phyloP scores from a whole-genome alignment of 1,140 invertebrate genomes.

The Tigriopus japonicus region DNA sequence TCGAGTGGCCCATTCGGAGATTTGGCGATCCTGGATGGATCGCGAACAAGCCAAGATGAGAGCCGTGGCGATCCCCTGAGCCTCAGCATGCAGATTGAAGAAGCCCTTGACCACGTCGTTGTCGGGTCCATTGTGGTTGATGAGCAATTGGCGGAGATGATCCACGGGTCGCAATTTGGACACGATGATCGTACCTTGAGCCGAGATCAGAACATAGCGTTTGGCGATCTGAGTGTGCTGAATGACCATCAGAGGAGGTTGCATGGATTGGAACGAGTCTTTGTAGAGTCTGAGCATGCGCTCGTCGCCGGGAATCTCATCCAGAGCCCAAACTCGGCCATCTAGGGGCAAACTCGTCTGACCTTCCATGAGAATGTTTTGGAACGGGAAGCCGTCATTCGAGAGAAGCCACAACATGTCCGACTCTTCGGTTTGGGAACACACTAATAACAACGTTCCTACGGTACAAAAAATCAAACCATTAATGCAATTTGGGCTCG shows the following conservation, averaged over 20 bases:
- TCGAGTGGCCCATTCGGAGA: conserved; percentile 65
- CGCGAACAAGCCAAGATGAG: conserved; percentile 55
- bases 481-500: too few species aligned
- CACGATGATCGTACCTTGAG: conserved; percentile 55
- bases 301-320: conserved; percentile 32
- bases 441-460: conserved; percentile 29
- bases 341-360: conserved; percentile 56
- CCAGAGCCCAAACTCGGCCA: conserved; percentile 61
- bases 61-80: conserved; percentile 72
- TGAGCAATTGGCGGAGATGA: conserved; percentile 41
- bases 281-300: conserved; percentile 12
- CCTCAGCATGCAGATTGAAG: conserved; percentile 57
- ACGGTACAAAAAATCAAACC: too few species aligned
- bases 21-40: conserved; percentile 21
- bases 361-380: conserved; percentile 33
- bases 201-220: conserved; percentile 63
- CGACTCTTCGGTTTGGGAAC: conserved; percentile 26
- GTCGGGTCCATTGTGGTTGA: conserved; percentile 62
- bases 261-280: conserved; percentile 18
- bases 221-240: conserved; percentile 51
- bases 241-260: conserved; percentile 44
- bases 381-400: conserved; percentile 30
- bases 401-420: conserved; percentile 31
- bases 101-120: conserved; percentile 60
- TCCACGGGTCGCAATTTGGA: conserved; percentile 66